Percentiles rank a stretch among this genome's conserved stretches.
These are phyloP conservation scores for Luidia sarsii DNA, from an alignment of 53 echinoderm and acorn worm genomes.

Conservation along the genomic window DNA sequence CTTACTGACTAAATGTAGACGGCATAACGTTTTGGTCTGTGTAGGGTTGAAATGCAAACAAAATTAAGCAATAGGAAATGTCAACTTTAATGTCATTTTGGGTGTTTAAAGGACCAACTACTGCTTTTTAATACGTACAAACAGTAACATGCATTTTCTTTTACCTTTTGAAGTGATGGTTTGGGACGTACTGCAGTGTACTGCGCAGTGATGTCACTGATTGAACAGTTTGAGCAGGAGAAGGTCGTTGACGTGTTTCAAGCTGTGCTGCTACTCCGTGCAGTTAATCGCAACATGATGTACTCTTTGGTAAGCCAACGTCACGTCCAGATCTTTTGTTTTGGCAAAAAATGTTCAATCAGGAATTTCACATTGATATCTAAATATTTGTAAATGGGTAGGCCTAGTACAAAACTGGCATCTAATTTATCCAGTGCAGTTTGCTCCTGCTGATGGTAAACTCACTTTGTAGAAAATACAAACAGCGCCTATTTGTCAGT, in stretches of 20 bases:
- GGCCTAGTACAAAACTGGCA: too few species aligned
- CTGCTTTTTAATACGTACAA: not conserved
- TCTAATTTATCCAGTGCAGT: too few species aligned
- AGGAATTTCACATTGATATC: not conserved
- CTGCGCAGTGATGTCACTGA: constrained; percentile 25
- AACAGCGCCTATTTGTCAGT: too few species aligned
- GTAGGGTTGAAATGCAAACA: too few species aligned
- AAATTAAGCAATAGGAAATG: too few species aligned
- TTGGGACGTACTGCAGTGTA: constrained; percentile 15
- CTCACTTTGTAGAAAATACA: too few species aligned
- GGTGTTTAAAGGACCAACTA: too few species aligned
- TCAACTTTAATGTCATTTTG: too few species aligned
- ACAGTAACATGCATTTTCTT: not conserved
- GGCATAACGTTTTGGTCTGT: too few species aligned
- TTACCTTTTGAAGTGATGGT: constrained; percentile 13
- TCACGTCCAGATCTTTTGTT: too few species aligned
- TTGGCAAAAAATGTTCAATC: not conserved
- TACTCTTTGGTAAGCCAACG: constrained; percentile 43
- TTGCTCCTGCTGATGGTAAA: too few species aligned
- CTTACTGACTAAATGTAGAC: too few species aligned
- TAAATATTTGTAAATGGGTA: not conserved
- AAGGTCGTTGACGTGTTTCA: constrained; percentile 23
- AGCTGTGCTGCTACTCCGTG: constrained; percentile 2
- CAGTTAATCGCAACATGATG: constrained; percentile 15
- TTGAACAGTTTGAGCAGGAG: constrained; percentile 34